Evolutionary conservation across 2,797 vertebrate species (phyloP), one percentile per base, ranked within the genome.

Genomic region (Percopsis omiscomaycus): DNA sequence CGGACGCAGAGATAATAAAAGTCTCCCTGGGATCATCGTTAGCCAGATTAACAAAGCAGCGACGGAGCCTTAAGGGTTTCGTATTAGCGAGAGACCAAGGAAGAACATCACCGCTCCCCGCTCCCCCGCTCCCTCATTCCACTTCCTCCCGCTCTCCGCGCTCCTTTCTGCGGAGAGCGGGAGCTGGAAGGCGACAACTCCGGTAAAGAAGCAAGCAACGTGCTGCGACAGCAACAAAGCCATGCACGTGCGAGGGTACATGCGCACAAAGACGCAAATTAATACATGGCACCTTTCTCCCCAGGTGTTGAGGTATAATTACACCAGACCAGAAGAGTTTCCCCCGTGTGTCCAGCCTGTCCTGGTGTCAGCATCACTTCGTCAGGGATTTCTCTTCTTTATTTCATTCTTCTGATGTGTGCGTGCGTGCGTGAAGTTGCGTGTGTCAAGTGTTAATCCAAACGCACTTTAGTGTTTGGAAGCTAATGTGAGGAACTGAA

Each of bases 141-240:
- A 59, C 60, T 69, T 83, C 75, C 50, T 62, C 47, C 47, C 62
- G 61, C 45, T 45, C 57, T 74, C 74, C 55, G 71, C 45, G 55
- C 53, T 67, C 67, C 54, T 55, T 61, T 79, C 63, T 73, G 69
- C 72, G 75, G 66, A 49, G 71, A 73, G 37, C 59, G 4, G 15
- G 56, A 80, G 53, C 62, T 42, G 71, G 68, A 60, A 69, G 76
- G 70, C 61, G 72, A 70, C 81, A 85, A 69, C 71, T 56, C 80
- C 70, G 69, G 52, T 75, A 69, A 78, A 83, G 64, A 59, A 56
- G 80, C 78, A 68, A 64, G 63, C 55, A 56, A 88, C 81, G 69
- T 57, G 76, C 64, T 66, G 68, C 74, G 82, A 85, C 76, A 82
- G 71, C 74, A 64, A 27, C 54, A 74, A 59, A 14, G 10, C 49